phyloP scores from a whole-genome alignment of 2,888 invertebrate genomes.

The Xestoiulus laeticollis region DNA sequence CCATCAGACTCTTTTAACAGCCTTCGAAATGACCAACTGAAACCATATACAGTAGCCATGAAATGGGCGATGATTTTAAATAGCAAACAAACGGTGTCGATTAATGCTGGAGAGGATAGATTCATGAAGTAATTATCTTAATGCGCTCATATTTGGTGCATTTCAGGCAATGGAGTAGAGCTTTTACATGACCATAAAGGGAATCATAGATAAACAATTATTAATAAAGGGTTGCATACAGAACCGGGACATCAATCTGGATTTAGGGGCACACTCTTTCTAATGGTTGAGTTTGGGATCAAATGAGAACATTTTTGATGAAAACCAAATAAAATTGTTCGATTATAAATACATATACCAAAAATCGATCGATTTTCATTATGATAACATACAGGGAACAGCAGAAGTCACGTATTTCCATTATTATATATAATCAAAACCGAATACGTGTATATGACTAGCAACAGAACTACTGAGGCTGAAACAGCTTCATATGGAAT shows the following conservation, averaged over 20 bases:
- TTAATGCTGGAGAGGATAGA: background rate
- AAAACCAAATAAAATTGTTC: too few relatives aligned
- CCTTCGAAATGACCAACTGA: background rate
- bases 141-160: conserved; percentile 1
- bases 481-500: too few relatives aligned
- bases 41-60: background rate
- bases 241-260: background rate
- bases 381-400: too few relatives aligned
- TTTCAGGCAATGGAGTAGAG: background rate
- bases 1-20: background rate
- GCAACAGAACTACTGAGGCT: too few relatives aligned
- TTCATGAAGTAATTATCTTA: conserved; percentile 28
- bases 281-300: background rate
- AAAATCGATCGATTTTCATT: too few relatives aligned
- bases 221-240: background rate
- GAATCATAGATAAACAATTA: conserved; percentile 22
- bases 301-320: too few relatives aligned
- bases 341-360: too few relatives aligned
- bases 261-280: background rate
- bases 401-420: too few relatives aligned
- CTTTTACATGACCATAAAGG: background rate
- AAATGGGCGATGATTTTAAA: background rate
- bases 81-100: background rate
- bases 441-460: too few relatives aligned
- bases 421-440: too few relatives aligned